Base-by-base conservation (phyloP, 2,888 invertebrate species). In the Conus canariensis region DNA sequence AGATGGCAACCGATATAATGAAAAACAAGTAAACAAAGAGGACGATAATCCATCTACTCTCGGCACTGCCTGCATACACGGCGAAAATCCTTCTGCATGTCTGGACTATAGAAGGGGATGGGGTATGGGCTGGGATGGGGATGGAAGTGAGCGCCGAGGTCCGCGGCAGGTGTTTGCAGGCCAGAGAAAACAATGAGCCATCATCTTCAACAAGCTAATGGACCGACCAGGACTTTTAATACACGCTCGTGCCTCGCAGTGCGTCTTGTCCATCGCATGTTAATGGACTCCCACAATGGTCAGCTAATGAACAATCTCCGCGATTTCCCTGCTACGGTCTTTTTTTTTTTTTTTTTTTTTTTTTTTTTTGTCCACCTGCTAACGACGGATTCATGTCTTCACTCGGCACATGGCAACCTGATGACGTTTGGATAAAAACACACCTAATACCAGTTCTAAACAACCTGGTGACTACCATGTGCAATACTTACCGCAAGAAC, bases 171-270 rank as follows among this genome's bases (percentile, higher is more conserved):
- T 86, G 86, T 85, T 60, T 60, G 64, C 86, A 60, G 22, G 16
- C 45, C 10, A 25, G 82, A 83, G 82, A 19, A 58, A 58, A 56
- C 82, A 83, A 83, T 83, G 56, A 83, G 58, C 82, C 56, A 25
- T 83, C 9, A 58, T 83, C 82, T 83, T 83, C 82, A 58, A 58
- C 58, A 56, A 83, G 22, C 82, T 83, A 83, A 83, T 83, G 82
- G 82, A 58, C 82, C 56, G 19, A 83, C 82, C 58, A 19, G 58
- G 10, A 83, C 19, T 83, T n/a, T 14, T 10, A 9, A 83, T 83
- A 56, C 82, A 56, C 25, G 56, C 16, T 58, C 30, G 80, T 80
- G 8, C 30, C 19, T 80, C 30, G 30, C 14, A 12, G 30, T 45
- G 45, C 19, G 22, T 83, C 82, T 22, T 10, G 56, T 83, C 82